Percentiles rank a stretch among this genome's conserved stretches.
These are phyloP conservation scores for Arothron firmamentum DNA, from an alignment of 2,113 vertebrate species.

Conservation along the genomic window DNA sequence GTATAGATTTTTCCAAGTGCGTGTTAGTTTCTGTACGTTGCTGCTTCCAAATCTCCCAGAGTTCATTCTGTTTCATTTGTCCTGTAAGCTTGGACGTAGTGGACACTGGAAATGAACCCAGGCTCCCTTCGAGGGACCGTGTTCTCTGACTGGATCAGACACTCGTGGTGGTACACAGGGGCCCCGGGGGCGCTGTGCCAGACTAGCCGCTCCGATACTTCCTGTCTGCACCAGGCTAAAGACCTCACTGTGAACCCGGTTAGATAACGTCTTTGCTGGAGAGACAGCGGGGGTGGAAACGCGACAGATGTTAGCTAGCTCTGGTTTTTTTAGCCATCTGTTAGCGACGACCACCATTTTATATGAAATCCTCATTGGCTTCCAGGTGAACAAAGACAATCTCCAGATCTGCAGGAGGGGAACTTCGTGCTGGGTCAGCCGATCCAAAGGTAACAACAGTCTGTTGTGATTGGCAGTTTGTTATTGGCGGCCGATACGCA, in stretches of 20 bases:
- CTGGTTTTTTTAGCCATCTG: slow-evolving; percentile 19
- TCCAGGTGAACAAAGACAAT: slow-evolving; percentile 61
- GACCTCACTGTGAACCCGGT: slow-evolving; percentile 56
- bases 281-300: slow-evolving; percentile 1
- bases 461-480: background rate
- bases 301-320: slow-evolving; percentile 37
- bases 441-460: slow-evolving; percentile 63
- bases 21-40: background rate
- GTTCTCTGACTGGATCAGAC: slow-evolving; percentile 60
- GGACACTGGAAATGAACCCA: slow-evolving; percentile 33
- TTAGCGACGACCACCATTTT: slow-evolving; percentile 9
- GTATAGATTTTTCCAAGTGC: background rate
- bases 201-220: slow-evolving; percentile 63
- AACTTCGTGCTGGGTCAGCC: slow-evolving; percentile 62
- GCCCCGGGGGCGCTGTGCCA: slow-evolving; percentile 55
- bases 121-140: slow-evolving; percentile 47
- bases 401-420: slow-evolving; percentile 67
- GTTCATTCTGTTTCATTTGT: slow-evolving; percentile 33
- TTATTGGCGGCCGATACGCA: background rate
- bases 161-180: slow-evolving; percentile 48
- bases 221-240: slow-evolving; percentile 50
- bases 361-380: background rate
- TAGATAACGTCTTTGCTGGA: slow-evolving; percentile 63
- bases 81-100: slow-evolving; percentile 21
- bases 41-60: slow-evolving; percentile 13